These are phyloP conservation scores for Micromys minutus DNA, from an alignment of 2,113 vertebrate genomes.

Conservation along the genomic window DNA sequence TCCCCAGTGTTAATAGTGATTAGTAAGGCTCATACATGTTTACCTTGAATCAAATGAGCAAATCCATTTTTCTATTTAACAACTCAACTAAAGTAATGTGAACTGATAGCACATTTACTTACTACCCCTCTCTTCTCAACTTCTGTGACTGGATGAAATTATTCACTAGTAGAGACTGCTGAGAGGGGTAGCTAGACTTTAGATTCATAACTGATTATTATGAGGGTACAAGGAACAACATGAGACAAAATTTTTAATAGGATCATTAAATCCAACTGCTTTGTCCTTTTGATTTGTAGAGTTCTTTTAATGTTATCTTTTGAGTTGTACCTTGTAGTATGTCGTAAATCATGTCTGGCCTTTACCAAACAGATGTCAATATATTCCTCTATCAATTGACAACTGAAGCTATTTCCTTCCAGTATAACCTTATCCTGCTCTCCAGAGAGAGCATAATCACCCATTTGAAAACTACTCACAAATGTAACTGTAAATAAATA, in stretches of 20 bases:
- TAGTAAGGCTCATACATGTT: slow-evolving; percentile 41
- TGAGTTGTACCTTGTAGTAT: not conserved
- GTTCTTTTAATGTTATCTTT: not conserved
- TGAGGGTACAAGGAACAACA: not conserved
- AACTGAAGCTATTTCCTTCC: not conserved
- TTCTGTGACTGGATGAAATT: not conserved
- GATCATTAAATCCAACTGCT: not conserved
- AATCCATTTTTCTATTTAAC: slow-evolving; percentile 14
- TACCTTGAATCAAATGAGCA: slow-evolving; percentile 19
- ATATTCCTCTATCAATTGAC: not conserved
- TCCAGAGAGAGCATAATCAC: not conserved
- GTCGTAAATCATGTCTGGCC: not conserved
- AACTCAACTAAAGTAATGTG: not conserved
- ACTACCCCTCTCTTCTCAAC: not conserved
- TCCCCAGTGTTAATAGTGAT: not conserved
- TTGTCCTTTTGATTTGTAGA: not conserved
- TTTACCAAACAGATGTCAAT: not conserved
- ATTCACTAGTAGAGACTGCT: not conserved
- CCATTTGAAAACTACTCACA: not conserved
- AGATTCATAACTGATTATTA: not conserved
- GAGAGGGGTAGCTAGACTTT: not conserved
- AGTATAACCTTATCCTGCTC: not conserved
- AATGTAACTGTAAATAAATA: too few species aligned
- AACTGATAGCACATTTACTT: not conserved
- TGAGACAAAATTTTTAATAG: not conserved